Base-by-base conservation (phyloP, 2,113 vertebrate genomes). In the Pseudopodoces humilis region DNA sequence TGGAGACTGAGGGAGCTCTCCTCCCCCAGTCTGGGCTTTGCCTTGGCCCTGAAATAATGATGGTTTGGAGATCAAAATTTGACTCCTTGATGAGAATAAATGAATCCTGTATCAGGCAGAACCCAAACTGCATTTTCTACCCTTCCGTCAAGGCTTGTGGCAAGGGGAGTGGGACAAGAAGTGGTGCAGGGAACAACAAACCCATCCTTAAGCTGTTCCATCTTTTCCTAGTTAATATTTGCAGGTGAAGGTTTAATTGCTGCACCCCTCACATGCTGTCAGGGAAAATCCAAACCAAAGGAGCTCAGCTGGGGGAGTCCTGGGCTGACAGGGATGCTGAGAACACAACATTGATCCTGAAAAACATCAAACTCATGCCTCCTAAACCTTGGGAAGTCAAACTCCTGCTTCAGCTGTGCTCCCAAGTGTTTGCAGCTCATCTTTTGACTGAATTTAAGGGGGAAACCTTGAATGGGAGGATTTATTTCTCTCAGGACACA, bases 41-140 rank as follows among this genome's bases (percentile, higher is more conserved):
- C 92, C 41, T 53, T 77, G 86, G 92, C 94, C 89, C 92, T 96
- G 91, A 92, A 95, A 96, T 96, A 93, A 93, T 82, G 95, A 97
- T 85, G 85, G 83, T 68, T 91, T 95, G 78, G 88, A 76, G 92
- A 93, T 52, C 80, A 86, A 80, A 93, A 91, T 86, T 91, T 96
- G 88, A 78, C 70, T 96, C 83, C 92, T 92, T 82, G 65, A 96
- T 97, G 93, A 75, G 94, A 97, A 97, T 74, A 80, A 96, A 97
- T 92, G 39, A 82, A 67, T 90, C 77, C 58, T 9, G 18, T 35
- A 52, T 55, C 83, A 90, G 69, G 67, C 79, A 58, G 33, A 77
- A 70, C 49, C 63, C 78, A 82, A 39, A 67, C 63, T 82, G 46
- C 4, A 7, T 24, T 69, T 75, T 47, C 35, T 19, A 20, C 37